phyloP scores from a whole-genome alignment of 2,888 invertebrate species.

The Brachyopa scutellaris region DNA sequence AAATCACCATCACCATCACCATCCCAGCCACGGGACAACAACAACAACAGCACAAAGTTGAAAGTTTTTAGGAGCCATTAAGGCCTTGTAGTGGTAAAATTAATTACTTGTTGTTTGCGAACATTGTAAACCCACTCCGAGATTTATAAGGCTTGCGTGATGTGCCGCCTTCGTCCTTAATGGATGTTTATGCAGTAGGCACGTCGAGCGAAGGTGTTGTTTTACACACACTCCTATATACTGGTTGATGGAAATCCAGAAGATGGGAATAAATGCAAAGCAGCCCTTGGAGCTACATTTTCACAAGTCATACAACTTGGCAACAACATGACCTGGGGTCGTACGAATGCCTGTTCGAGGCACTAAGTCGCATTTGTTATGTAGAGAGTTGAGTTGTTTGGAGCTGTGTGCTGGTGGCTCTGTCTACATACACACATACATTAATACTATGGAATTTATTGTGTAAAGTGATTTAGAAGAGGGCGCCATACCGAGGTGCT shows the following conservation, averaged over 20 bases:
- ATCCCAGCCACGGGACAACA: conserved; percentile 7
- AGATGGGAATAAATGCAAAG: conserved; percentile 58
- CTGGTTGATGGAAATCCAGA: conserved; percentile 33
- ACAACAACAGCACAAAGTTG: conserved; percentile 76
- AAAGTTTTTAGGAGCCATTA: conserved; percentile 81
- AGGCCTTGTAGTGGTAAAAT: conserved; percentile 82
- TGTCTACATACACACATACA: background rate
- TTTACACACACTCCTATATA: conserved; percentile 42
- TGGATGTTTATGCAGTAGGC: conserved; percentile 72
- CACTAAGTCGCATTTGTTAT: conserved; percentile 62
- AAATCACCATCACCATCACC: conserved; percentile 35
- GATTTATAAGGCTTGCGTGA: conserved; percentile 81
- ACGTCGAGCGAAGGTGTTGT: conserved; percentile 65
- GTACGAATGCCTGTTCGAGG: conserved; percentile 41
- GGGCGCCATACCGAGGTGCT: conserved; percentile 15
- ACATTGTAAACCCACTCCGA: conserved; percentile 80
- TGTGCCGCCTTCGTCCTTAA: conserved; percentile 77
- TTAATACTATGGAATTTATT: background rate
- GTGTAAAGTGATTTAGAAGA: conserved; percentile 32
- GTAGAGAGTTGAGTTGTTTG: conserved; percentile 18
- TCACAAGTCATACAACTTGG: conserved; percentile 71
- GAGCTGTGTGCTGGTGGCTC: background rate
- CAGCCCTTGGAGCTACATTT: conserved; percentile 68
- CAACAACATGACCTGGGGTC: conserved; percentile 70
- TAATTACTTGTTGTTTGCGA: conserved; percentile 82